Conservation (phyloP, 2,888 invertebrate genomes). For the Cephalotes varians region DNA sequence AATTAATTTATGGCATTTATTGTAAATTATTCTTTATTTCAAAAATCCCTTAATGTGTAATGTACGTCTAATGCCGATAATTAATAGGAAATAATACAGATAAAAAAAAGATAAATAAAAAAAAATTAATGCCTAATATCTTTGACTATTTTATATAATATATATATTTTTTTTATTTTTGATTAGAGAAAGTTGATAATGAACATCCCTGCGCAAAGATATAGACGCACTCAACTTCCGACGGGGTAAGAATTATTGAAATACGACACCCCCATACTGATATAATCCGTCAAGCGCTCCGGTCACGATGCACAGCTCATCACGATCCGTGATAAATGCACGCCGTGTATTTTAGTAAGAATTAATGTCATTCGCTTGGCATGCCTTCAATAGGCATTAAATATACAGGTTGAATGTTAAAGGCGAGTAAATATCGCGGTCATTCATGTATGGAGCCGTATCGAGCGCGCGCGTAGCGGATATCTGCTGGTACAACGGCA, state of each 20-base stretch:
- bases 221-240: not conserved
- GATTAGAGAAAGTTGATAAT: not conserved
- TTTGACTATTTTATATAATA: too few relatives aligned
- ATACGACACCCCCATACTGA: not conserved
- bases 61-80: too few relatives aligned
- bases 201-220: not conserved
- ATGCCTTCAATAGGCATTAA: conserved; percentile 36
- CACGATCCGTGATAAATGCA: conserved; percentile 24
- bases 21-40: too few relatives aligned
- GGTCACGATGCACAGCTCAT: not conserved
- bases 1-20: too few relatives aligned
- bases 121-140: too few relatives aligned
- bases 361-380: conserved; percentile 51
- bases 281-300: conserved; percentile 1
- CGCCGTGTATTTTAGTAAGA: conserved; percentile 39
- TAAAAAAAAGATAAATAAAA: too few relatives aligned
- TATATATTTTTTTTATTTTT: not conserved
- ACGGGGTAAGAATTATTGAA: not conserved
- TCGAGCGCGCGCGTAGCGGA: conserved; percentile 66
- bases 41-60: too few relatives aligned
- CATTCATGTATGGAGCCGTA: conserved; percentile 52
- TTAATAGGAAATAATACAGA: too few relatives aligned
- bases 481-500: conserved; percentile 76
- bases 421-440: conserved; percentile 54
- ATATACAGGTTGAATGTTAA: conserved; percentile 50